Conservation (phyloP, 2,888 invertebrate species). For the Cataglyphis altisquamis region DNA sequence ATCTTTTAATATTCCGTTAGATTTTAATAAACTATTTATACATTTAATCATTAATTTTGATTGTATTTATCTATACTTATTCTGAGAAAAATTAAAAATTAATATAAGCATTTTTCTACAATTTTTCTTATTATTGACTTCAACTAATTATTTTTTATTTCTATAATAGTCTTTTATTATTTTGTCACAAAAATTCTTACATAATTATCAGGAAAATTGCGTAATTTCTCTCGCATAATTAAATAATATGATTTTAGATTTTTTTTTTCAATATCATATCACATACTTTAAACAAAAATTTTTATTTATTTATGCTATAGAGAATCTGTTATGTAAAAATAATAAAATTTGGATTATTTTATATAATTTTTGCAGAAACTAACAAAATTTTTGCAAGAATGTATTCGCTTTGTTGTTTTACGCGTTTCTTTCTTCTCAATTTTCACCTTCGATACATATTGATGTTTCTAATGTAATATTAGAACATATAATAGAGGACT, state of each 20-base stretch:
- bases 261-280: neutral
- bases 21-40: conserved; percentile 1
- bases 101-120: neutral
- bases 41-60: neutral
- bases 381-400: neutral
- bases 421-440: neutral
- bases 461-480: conserved; percentile 41
- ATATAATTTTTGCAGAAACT: neutral
- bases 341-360: neutral
- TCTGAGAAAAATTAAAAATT: neutral
- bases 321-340: neutral
- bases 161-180: neutral
- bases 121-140: neutral
- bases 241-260: neutral
- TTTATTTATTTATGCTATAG: neutral
- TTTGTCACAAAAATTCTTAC: neutral
- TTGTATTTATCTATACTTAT: neutral
- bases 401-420: neutral
- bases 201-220: neutral
- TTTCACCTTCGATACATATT: conserved; percentile 24
- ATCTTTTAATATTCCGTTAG: neutral
- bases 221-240: neutral
- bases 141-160: neutral
- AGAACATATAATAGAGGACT: conserved; percentile 28
- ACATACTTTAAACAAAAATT: neutral